Evolutionary conservation across 1,140 invertebrate genomes (phyloP), one percentile per base, ranked within the genome.

Genomic region (Caenorhabditis latens): DNA sequence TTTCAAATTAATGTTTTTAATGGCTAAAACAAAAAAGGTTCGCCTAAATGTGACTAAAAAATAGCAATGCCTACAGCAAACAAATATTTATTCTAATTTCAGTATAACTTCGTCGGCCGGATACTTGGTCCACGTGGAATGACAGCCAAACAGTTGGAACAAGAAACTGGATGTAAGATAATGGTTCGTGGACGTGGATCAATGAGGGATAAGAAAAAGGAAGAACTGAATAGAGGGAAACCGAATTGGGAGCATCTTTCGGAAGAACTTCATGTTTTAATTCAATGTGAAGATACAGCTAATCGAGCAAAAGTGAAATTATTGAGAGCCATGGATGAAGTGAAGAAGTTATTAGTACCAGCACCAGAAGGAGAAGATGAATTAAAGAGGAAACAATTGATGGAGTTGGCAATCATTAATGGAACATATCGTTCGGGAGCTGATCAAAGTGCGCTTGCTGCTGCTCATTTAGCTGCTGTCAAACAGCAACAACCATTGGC

Each of bases 161-260:
- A 98, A 94, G 98, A 99, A 95, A 99, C 98, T 90, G 97, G 98
- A 91, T 99, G 98, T 94, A 99, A 99, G 95, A 99, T 99, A 90
- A 99, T 99, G 98, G 97, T 99, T 88, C 95, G 98, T 94, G 98
- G 98, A 91, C 97, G 98, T 94, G 98, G 98, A n/a, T 99, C 98
- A 61, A 99, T 99, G 98, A 95, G 98, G 93, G 98, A 99, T 93
- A 99, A 99, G 94, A 98, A 98, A 94, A 99, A 99, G 97, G 98
- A 99, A 94, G 98, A 99, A 93, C 95, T 96, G 91, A 99, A 99
- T 94, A 95, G 97, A 93, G 98, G 98, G 85, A 99, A 99, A 94
- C 97, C 98, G 79, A 99, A 99, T 94, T 99, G 98, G 98, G 98
- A 99, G 93, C 98, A 99, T 93, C 94, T 99, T 92, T 97, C 97